Evolutionary conservation across 2,888 invertebrate species (phyloP).

Genomic region (Ectemnius cavifrons): DNA sequence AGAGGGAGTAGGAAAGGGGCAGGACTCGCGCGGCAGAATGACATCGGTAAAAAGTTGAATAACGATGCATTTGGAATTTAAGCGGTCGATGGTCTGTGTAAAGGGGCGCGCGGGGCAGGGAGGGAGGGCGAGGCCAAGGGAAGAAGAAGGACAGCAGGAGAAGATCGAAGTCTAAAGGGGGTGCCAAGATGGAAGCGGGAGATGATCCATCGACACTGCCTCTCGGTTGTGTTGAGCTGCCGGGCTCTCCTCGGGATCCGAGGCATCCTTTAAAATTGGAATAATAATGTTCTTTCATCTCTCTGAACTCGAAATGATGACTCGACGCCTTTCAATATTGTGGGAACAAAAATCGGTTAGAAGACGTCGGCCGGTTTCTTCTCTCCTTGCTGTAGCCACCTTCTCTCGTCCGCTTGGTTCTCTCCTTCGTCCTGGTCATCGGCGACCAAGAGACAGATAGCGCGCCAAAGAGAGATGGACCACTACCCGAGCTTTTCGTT

Average conservation of each 20-base stretch:
- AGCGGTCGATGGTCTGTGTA: slow-evolving; percentile 39
- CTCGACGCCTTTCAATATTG: slow-evolving; percentile 76
- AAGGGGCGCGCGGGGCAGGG: slow-evolving; percentile 9
- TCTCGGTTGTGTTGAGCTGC: slow-evolving; percentile 32
- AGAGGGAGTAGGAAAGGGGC: background rate
- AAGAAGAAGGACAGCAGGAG: slow-evolving; percentile 33
- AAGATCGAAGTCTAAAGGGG: slow-evolving; percentile 51
- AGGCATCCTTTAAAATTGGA: slow-evolving; percentile 76
- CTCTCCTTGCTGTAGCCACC: slow-evolving; percentile 45
- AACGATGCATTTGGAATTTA: slow-evolving; percentile 71
- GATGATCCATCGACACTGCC: slow-evolving; percentile 52
- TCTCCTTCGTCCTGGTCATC: slow-evolving; percentile 26
- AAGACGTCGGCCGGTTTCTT: slow-evolving; percentile 62
- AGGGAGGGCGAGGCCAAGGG: slow-evolving; percentile 31
- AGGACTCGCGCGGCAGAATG: slow-evolving; percentile 16
- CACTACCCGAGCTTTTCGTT: slow-evolving; percentile 3
- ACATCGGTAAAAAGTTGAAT: slow-evolving; percentile 69
- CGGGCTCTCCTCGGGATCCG: slow-evolving; percentile 45
- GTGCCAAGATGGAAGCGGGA: slow-evolving; percentile 60
- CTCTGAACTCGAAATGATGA: slow-evolving; percentile 75
- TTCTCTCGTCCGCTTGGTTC: slow-evolving; percentile 18
- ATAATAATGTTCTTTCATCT: slow-evolving; percentile 76
- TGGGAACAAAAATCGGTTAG: slow-evolving; percentile 74
- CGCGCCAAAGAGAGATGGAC: slow-evolving; percentile 13
- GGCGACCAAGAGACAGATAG: slow-evolving; percentile 41